These are phyloP conservation scores for Amniataba percoides DNA, from an alignment of 2,797 vertebrate genomes.

Conservation along the genomic window DNA sequence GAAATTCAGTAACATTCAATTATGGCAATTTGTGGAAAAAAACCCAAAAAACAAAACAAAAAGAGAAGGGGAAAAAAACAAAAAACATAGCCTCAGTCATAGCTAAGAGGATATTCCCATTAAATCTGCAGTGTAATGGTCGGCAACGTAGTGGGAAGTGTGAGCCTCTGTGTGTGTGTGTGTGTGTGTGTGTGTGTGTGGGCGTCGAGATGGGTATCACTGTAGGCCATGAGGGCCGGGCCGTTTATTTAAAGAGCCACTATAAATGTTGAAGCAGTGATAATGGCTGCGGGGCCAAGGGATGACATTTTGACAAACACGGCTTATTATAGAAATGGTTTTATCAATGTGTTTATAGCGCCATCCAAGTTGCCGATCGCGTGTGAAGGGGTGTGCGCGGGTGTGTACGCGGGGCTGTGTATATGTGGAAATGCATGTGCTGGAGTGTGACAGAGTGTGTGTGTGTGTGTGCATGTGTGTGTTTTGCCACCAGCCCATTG, in stretches of 20 bases:
- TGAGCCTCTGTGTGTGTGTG: constrained; percentile 12
- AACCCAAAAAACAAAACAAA: not conserved
- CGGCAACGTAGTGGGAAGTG: constrained; percentile 30
- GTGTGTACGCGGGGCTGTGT: constrained; percentile 33
- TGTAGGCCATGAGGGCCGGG: constrained; percentile 68
- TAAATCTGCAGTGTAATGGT: constrained; percentile 37
- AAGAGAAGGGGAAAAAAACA: not conserved
- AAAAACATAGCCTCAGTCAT: constrained; percentile 3
- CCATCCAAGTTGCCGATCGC: constrained; percentile 53
- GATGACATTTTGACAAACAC: constrained; percentile 86
- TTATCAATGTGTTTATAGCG: constrained; percentile 84
- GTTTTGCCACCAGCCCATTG: constrained; percentile 47
- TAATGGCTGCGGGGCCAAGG: constrained; percentile 78
- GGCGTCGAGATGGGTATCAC: constrained; percentile 64
- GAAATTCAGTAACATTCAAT: constrained; percentile 20
- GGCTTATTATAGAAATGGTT: constrained; percentile 85
- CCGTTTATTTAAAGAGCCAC: constrained; percentile 83
- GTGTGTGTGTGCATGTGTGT: constrained; percentile 39
- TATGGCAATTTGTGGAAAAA: constrained; percentile 2
- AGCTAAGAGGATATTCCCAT: constrained; percentile 42
- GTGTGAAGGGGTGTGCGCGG: constrained; percentile 25
- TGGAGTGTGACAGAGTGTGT: constrained; percentile 58
- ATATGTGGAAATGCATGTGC: constrained; percentile 54
- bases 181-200: constrained; percentile 39
- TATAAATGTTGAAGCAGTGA: constrained; percentile 83